These are phyloP conservation scores for Microtus pennsylvanicus DNA, from an alignment of 2,113 vertebrate genomes.

Conservation along the genomic window DNA sequence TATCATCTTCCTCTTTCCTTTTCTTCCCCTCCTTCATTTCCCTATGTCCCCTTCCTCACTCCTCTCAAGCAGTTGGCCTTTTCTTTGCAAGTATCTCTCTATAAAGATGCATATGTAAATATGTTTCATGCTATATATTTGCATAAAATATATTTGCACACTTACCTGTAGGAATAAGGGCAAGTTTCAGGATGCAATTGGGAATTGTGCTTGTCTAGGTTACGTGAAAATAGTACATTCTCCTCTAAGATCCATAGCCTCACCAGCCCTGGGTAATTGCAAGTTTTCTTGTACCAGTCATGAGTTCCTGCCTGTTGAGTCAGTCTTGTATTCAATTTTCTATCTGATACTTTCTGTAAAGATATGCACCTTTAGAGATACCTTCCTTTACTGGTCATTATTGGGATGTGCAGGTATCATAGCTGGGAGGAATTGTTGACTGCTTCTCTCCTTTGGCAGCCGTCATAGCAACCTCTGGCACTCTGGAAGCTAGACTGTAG, in stretches of 20 bases:
- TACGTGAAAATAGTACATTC: background rate
- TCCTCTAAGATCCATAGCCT: background rate
- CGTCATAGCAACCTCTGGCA: background rate
- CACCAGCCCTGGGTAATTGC: background rate
- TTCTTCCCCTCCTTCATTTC: background rate
- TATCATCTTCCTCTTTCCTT: background rate
- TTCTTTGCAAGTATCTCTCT: background rate
- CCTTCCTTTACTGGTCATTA: background rate
- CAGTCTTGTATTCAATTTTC: background rate
- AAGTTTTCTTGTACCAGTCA: background rate
- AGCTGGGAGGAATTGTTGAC: background rate
- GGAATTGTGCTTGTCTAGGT: background rate
- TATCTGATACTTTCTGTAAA: background rate
- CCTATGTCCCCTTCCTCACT: background rate
- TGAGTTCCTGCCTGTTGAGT: background rate
- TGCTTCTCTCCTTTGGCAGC: background rate
- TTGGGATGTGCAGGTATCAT: background rate
- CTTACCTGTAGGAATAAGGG: background rate
- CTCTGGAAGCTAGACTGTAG: too few species aligned
- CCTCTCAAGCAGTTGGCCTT: too few species aligned
- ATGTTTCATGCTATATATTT: background rate
- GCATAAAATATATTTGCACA: background rate
- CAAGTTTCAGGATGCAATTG: background rate
- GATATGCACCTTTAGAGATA: background rate
- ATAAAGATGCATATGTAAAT: background rate